phyloP scores from a whole-genome alignment of 2,888 invertebrate genomes.

The Trichogramma evanescens region DNA sequence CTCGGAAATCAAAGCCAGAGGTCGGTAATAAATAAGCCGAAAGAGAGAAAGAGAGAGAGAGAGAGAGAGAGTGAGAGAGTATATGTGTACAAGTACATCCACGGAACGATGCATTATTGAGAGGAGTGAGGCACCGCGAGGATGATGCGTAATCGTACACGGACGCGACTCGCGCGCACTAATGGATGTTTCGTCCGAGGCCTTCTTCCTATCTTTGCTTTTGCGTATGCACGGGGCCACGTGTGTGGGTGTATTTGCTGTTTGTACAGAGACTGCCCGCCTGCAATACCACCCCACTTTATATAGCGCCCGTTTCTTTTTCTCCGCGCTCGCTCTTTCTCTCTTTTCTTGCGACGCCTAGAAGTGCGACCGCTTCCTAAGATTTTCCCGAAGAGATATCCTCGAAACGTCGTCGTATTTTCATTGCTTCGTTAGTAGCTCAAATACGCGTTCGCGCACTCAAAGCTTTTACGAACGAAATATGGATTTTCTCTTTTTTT shows the following conservation, averaged over 20 bases:
- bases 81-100: constrained; percentile 34
- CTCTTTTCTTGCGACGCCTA: not conserved
- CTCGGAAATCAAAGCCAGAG: constrained; percentile 43
- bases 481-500: not conserved
- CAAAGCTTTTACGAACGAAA: not conserved
- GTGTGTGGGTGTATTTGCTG: not conserved
- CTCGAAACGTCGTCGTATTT: constrained; percentile 34
- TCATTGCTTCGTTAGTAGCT: constrained; percentile 32
- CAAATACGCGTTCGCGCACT: not conserved
- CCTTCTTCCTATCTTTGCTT: constrained; percentile 17
- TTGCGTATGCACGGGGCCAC: constrained; percentile 8
- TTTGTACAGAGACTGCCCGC: not conserved
- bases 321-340: constrained; percentile 12
- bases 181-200: constrained; percentile 39
- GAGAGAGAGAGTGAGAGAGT: constrained; percentile 25
- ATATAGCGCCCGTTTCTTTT: not conserved
- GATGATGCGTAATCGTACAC: constrained; percentile 39
- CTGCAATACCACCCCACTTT: not conserved
- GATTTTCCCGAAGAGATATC: constrained; percentile 13
- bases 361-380: constrained; percentile 6
- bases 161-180: constrained; percentile 40
- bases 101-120: constrained; percentile 46
- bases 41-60: constrained; percentile 30
- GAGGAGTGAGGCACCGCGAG: constrained; percentile 34
- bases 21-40: constrained; percentile 40